phyloP scores from a whole-genome alignment of 2,797 vertebrate genomes.

The Spheniscus humboldti region DNA sequence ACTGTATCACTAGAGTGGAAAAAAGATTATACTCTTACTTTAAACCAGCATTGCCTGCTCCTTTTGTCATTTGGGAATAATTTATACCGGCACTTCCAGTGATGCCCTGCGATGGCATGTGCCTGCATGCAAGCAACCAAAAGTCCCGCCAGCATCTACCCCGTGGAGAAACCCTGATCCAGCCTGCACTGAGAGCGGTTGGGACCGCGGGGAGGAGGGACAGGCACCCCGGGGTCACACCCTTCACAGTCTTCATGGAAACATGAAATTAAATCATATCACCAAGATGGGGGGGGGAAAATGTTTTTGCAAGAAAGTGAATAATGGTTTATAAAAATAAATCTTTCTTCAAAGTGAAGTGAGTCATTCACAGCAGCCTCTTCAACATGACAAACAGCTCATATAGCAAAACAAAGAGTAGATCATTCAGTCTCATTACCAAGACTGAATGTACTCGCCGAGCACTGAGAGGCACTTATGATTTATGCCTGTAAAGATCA shows the following conservation, averaged over 20 bases:
- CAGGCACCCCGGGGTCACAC: too few species aligned
- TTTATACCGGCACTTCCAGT: rapidly evolving
- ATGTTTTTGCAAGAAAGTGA: background rate
- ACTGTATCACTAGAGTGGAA: too few species aligned
- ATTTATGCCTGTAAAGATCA: constrained; percentile 37
- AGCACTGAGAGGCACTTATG: constrained; percentile 20
- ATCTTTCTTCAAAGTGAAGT: constrained; percentile 32
- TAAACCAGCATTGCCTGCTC: rapidly evolving
- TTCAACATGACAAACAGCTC: constrained; percentile 20
- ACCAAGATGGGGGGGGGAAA: background rate
- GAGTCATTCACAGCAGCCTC: constrained; percentile 39
- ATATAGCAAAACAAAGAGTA: constrained; percentile 1
- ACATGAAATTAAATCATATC: background rate
- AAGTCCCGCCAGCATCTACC: background rate
- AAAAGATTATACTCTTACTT: background rate
- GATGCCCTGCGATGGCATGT: rapidly evolving
- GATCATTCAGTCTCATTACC: background rate
- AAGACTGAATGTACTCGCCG: background rate
- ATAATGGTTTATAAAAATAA: constrained; percentile 25
- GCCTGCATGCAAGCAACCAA: background rate
- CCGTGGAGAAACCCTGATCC: background rate
- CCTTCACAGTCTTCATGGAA: rapidly evolving
- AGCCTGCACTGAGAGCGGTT: rapidly evolving
- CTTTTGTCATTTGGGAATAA: background rate
- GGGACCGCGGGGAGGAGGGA: rapidly evolving